phyloP scores from a whole-genome alignment of 2,888 invertebrate genomes.

The Emmelina monodactyla region DNA sequence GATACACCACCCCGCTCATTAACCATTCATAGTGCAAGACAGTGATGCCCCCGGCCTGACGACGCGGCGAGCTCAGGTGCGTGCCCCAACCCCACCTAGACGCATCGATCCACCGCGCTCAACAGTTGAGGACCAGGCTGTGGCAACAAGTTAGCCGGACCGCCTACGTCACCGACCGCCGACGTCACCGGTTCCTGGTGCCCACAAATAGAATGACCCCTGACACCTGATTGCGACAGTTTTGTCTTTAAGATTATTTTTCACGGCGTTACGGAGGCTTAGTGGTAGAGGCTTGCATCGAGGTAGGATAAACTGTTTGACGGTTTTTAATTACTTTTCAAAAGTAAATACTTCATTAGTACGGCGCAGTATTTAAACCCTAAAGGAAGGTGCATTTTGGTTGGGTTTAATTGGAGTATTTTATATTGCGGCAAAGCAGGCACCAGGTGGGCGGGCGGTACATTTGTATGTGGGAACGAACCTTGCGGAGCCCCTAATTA shows the following conservation, averaged over 20 bases:
- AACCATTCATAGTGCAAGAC: conserved; percentile 8
- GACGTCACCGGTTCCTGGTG: not conserved
- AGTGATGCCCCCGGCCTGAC: conserved; percentile 10
- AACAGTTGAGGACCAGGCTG: conserved; percentile 13
- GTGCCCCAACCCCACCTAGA: no score
- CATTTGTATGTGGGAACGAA: not conserved
- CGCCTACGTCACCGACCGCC: not conserved
- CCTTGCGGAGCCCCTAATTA: not conserved
- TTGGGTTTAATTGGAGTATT: no score
- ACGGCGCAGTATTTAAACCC: no score
- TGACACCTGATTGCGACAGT: not conserved
- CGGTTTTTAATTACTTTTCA: no score
- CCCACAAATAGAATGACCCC: not conserved
- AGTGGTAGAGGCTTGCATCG: no score
- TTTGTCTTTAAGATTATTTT: no score
- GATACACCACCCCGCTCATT: conserved; percentile 14
- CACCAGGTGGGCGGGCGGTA: not conserved
- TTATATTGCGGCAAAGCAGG: no score
- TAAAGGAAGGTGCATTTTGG: no score
- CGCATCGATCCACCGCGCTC: conserved; percentile 19
- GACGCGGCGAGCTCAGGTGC: conserved; percentile 13
- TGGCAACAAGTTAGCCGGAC: not conserved
- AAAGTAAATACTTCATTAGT: no score
- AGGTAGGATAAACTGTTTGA: no score
- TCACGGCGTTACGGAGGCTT: no score